Percentiles rank a stretch among this genome's conserved stretches.
Conservation (phyloP, 2,113 vertebrate genomes). For the Piliocolobus tephrosceles region DNA sequence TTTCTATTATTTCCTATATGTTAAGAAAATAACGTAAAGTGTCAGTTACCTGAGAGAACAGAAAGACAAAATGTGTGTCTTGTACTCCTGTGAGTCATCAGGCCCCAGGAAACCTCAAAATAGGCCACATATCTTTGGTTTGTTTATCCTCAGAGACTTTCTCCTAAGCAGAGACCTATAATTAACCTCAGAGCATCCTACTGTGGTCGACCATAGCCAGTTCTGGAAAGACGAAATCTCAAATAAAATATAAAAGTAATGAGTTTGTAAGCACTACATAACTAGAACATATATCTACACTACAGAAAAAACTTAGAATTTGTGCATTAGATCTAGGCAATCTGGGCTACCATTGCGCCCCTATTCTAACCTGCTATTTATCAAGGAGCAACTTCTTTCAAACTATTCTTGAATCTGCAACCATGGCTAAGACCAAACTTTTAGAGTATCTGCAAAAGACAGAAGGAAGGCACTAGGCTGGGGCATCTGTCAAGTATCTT, state of each 20-base stretch:
- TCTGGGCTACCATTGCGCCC: not conserved
- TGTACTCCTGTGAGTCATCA: slow-evolving; percentile 20
- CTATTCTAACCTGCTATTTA: not conserved
- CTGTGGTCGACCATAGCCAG: not conserved
- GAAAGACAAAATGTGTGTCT: not conserved
- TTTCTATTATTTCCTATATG: not conserved
- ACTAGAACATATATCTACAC: not conserved
- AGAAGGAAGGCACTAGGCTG: not conserved
- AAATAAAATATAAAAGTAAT: slow-evolving; percentile 35
- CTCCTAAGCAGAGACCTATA: slow-evolving; percentile 32
- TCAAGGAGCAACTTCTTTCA: not conserved
- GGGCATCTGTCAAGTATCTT: not conserved
- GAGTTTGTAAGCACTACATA: not conserved
- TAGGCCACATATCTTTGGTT: not conserved
- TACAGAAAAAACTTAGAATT: not conserved
- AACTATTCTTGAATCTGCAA: not conserved
- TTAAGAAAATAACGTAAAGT: not conserved
- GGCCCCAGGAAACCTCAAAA: not conserved
- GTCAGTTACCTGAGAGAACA: slow-evolving; percentile 25
- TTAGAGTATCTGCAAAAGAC: not conserved
- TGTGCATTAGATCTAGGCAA: not conserved
- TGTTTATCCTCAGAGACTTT: slow-evolving; percentile 52
- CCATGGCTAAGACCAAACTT: not conserved
- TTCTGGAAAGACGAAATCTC: not conserved
- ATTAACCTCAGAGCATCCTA: slow-evolving; percentile 40